Percentiles rank a stretch among this genome's conserved stretches.
These are phyloP conservation scores for Drosophila monieri DNA, from an alignment of 2,888 invertebrate genomes.

Conservation along the genomic window DNA sequence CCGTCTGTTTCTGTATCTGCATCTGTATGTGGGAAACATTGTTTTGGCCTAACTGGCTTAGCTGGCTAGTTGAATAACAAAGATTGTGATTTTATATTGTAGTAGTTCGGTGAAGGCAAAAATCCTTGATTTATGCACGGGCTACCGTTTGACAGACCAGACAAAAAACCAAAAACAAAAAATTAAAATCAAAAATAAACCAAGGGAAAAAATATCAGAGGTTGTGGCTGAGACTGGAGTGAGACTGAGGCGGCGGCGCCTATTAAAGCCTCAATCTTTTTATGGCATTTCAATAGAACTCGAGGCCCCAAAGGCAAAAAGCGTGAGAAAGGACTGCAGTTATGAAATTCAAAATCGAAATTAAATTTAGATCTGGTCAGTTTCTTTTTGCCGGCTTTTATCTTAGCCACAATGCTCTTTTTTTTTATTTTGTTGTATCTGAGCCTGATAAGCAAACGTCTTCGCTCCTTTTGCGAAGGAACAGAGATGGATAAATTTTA, in stretches of 20 bases:
- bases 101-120: conserved; percentile 47
- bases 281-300: conserved; percentile 79
- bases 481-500: conserved; percentile 78
- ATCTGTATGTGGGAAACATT: conserved; percentile 70
- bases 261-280: conserved; percentile 75
- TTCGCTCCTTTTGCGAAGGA: conserved; percentile 21
- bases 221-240: conserved; percentile 18
- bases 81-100: conserved; percentile 11
- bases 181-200: conserved; percentile 1
- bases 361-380: conserved; percentile 37
- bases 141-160: conserved; percentile 75
- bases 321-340: conserved; percentile 71
- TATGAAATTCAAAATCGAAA: conserved; percentile 66
- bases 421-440: not conserved
- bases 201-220: conserved; percentile 10
- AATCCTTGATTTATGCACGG: conserved; percentile 77
- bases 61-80: conserved; percentile 33
- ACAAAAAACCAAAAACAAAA: conserved; percentile 18
- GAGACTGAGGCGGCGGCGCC: conserved; percentile 63
- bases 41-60: conserved; percentile 73
- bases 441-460: conserved; percentile 59
- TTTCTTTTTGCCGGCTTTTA: conserved; percentile 37
- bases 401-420: conserved; percentile 61
- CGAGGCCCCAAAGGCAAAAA: conserved; percentile 17
- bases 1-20: conserved; percentile 17